Evolutionary conservation across 2,797 vertebrate species (phyloP), one percentile per base, ranked within the genome.

Genomic region (Mormyrus proboscirostris): DNA sequence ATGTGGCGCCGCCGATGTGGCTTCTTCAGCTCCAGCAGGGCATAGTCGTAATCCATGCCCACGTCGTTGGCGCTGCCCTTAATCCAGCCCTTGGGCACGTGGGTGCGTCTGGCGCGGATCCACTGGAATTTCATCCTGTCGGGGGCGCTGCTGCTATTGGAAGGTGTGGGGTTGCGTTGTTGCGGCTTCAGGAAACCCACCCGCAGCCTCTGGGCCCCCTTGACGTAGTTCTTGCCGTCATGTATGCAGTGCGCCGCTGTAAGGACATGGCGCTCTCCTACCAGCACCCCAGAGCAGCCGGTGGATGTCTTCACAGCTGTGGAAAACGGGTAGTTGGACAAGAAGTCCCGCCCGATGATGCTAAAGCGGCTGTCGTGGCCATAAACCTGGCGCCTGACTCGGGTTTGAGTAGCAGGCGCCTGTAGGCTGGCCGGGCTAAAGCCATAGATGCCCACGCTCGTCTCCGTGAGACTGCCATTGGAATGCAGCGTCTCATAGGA

Each of bases 31-130:
- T 99, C 98, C 84, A 99, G 94, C 59, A 99, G 94, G 12, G 98
- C 97, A 1, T 99, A 99, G 94, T 99, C 98, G 16, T 99, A 99
- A 96, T 99, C 98, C 98, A 99, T 99, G 89, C 98, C 98, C 0
- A 99, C 98, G 91, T 99, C 98, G 0, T 98, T 99, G 91, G 97
- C 97, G 0, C 97, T 98, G 69, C 98, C 98, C 94, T 98, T 98
- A 92, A 99, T 98, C 98, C 98, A 99, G 19, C 98, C 98, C 93
- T 99, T 99, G 88, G 98, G 98, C 33, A 99, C 98, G 0, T 99
- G 98, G 0, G 98, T 99, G 90, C 98, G 97, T 92, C 97, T 98
- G 92, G 97, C 98, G 41, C 98, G 94, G 93, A 99, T 99, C 98
- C 98, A 99, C 91, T 99, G 98, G 95, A 99, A 99, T 93, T 98